Base-by-base conservation (phyloP, 2,888 invertebrate species). In the Synanthedon vespiformis region DNA sequence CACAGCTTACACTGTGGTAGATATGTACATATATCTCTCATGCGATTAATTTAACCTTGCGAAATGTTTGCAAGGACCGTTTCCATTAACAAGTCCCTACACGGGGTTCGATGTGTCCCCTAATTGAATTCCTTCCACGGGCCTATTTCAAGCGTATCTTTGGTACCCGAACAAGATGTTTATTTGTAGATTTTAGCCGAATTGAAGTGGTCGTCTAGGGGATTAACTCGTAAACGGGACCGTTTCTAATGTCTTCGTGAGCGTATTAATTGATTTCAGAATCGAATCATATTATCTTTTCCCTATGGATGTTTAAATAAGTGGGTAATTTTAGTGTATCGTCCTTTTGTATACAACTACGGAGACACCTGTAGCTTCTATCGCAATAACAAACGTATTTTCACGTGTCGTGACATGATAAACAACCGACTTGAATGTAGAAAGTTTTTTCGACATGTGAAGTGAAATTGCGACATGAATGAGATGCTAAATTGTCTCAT, bases 21-120 rank as follows among this genome's bases (percentile, higher is more conserved):
- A 10, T 34, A n/a, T n/a, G n/a, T n/a, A 34, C 10, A 34, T 10
- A 44, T 44, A 13, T 44, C 12, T 44, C 44, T 44, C 13, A 13
- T 13, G 16, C 18, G 48, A 48, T 48, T 48, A 48, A 18, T 48
- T 48, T 16, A 48, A 48, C 48, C 48, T 48, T 18, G 48, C 11
- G 48, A 11, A 14, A 51, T 51, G 51, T 51, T 51, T 51, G 41
- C 51, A 18, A 16, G 51, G 12, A 40, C 52, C 34, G 40, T 48
- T 48, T 48, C 52, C 52, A 52, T 52, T 52, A 52, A 48, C 52
- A 34, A 18, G 52, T 50, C 51, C 47, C 47, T 51, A 47, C 48
- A 34, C 27, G 51, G 40, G 34, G 27, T n/a, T 27, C 51, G 44
- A 51, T 41, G 51, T 51, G 51, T 51, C 34, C 34, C 51, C 48